Evolutionary conservation across 2,797 vertebrate genomes (phyloP).

Genomic region (Paramormyrops hopkinsi): DNA sequence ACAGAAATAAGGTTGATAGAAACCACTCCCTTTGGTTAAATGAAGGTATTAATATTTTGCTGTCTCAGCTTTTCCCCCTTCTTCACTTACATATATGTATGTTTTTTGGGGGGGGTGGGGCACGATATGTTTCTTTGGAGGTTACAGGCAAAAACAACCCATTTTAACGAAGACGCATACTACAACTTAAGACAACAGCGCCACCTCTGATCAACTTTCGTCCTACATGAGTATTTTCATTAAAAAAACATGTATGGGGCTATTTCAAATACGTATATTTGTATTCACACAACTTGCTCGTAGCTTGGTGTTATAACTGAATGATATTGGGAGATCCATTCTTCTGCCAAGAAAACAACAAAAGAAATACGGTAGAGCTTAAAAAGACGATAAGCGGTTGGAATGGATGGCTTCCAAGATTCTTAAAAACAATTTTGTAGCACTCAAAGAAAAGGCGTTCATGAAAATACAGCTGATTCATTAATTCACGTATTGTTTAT

Average conservation of each 20-base stretch:
- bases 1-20: slow-evolving; percentile 58
- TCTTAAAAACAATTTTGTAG: neutral
- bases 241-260: neutral
- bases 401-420: neutral
- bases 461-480: neutral
- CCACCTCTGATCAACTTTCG: neutral
- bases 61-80: slow-evolving; percentile 38
- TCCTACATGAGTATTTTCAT: neutral
- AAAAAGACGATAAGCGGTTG: neutral
- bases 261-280: neutral
- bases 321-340: neutral
- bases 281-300: neutral
- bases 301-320: neutral
- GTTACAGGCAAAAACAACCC: neutral
- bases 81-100: neutral
- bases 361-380: neutral
- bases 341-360: neutral
- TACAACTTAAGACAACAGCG: neutral
- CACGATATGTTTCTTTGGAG: neutral
- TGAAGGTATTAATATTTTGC: slow-evolving; percentile 56
- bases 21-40: slow-evolving; percentile 51
- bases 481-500: neutral
- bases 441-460: neutral
- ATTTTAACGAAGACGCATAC: neutral
- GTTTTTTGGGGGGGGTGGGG: neutral